phyloP scores from a whole-genome alignment of 2,888 invertebrate genomes.

The Agrotis segetum region DNA sequence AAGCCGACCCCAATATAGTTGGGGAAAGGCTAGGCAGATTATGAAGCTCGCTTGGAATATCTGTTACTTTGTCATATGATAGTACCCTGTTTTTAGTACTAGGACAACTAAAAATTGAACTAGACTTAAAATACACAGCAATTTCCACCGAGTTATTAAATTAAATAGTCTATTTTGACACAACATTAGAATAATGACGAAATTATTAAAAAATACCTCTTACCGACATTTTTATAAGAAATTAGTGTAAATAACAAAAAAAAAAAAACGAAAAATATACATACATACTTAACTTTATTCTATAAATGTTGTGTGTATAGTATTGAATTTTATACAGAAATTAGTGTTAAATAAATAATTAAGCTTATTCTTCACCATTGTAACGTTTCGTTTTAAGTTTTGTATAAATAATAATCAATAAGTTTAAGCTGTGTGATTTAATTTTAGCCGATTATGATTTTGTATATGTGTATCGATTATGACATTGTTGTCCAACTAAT shows the following conservation, averaged over 20 bases:
- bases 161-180: constrained; percentile 25
- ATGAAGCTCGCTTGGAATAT: constrained; percentile 13
- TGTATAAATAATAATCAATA: constrained; percentile 66
- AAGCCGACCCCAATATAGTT: too few species aligned
- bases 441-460: constrained; percentile 66
- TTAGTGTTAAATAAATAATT: constrained; percentile 53
- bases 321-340: constrained; percentile 83
- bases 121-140: constrained; percentile 8
- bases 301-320: constrained; percentile 73
- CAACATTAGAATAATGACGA: constrained; percentile 23
- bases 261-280: constrained; percentile 29
- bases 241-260: constrained; percentile 60
- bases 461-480: constrained; percentile 68
- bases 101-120: constrained; percentile 2
- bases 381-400: constrained; percentile 62
- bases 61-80: constrained; percentile 18
- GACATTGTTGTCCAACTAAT: constrained; percentile 65
- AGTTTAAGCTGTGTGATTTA: constrained; percentile 76
- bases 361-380: constrained; percentile 59
- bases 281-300: constrained; percentile 63
- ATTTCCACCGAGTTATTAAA: constrained; percentile 19
- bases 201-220: constrained; percentile 51
- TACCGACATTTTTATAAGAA: constrained; percentile 50
- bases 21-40: too few species aligned
- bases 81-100: not conserved